A percentile compares a stretch with the other conserved stretches of the same genome.
Conservation (phyloP, 1,140 invertebrate species). For the Rhopalosiphum maidis region DNA sequence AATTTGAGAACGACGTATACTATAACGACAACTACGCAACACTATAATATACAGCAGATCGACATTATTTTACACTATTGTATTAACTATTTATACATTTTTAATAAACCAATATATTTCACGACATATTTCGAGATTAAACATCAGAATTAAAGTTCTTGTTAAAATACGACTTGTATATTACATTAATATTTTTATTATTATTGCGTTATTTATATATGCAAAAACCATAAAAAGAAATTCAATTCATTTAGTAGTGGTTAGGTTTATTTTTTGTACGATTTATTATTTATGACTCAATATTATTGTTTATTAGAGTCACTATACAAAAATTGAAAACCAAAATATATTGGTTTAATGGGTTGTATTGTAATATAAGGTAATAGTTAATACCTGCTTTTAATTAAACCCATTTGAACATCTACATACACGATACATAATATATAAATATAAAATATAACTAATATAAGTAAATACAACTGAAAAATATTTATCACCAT, state of each 20-base stretch:
- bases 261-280: neutral
- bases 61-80: neutral
- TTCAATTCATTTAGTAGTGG: neutral
- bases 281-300: neutral
- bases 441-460: neutral
- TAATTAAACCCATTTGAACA: neutral
- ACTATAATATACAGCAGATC: no score
- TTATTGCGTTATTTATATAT: neutral
- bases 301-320: neutral
- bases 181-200: no score
- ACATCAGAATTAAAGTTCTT: neutral
- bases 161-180: neutral
- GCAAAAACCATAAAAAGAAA: neutral
- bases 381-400: neutral
- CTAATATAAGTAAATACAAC: neutral
- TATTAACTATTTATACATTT: neutral
- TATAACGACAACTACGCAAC: no score
- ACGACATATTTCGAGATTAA: neutral
- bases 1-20: neutral
- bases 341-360: neutral
- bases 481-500: neutral
- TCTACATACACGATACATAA: no score
- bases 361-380: neutral
- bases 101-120: neutral
- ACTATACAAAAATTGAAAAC: neutral